Percentiles rank a stretch among this genome's conserved stretches.
Conservation (phyloP, 1,140 invertebrate genomes). For the Ptiloglossa arizonensis region DNA sequence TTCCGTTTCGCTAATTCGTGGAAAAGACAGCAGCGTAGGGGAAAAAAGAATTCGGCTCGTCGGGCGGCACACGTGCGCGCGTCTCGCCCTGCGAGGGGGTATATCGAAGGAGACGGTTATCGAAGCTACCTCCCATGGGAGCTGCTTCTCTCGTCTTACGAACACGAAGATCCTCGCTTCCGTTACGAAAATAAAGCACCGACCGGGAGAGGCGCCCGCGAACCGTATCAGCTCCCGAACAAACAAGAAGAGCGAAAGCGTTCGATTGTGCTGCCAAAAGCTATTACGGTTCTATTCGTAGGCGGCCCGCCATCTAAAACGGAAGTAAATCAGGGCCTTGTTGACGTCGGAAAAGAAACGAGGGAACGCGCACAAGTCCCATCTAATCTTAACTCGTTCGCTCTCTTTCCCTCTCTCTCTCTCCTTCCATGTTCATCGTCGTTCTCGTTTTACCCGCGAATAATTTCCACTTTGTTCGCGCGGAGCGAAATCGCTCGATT, state of each 20-base stretch:
- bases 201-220: conserved; percentile 44
- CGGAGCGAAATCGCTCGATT: too few relatives aligned
- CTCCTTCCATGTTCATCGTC: not conserved
- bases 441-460: not conserved
- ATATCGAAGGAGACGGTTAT: conserved; percentile 65
- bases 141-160: conserved; percentile 30
- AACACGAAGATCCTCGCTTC: conserved; percentile 58
- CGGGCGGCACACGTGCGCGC: conserved; percentile 33
- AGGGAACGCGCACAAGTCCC: not conserved
- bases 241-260: conserved; percentile 26
- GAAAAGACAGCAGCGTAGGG: conserved; percentile 15
- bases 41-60: not conserved
- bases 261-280: conserved; percentile 57
- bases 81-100: conserved; percentile 23
- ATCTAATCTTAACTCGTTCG: not conserved
- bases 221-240: conserved; percentile 53
- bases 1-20: not conserved
- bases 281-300: conserved; percentile 8
- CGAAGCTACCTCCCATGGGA: conserved; percentile 54
- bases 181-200: conserved; percentile 70
- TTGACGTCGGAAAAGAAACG: not conserved
- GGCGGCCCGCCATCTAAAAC: conserved; percentile 1
- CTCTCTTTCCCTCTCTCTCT: not conserved
- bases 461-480: too few relatives aligned
- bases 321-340: not conserved